phyloP scores from a whole-genome alignment of 2,797 vertebrate species.

The Lithobates sylvaticus region DNA sequence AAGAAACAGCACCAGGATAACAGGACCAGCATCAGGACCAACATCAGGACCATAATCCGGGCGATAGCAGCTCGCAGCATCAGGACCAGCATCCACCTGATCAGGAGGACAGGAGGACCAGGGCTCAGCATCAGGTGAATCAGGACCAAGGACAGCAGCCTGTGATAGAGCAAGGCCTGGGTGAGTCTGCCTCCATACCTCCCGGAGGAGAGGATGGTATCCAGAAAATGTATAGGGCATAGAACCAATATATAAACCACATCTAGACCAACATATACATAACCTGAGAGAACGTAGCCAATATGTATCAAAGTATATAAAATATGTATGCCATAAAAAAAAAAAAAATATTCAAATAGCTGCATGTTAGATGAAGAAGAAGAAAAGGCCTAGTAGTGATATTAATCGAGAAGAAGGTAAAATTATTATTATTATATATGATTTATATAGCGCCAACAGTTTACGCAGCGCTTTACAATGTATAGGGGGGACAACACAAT shows the following conservation, averaged over 20 bases:
- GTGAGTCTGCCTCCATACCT: constrained; percentile 14
- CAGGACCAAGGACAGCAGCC: constrained; percentile 52
- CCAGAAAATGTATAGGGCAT: background rate
- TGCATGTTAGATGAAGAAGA: too few relatives aligned
- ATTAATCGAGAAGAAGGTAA: background rate
- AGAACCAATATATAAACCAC: too few relatives aligned
- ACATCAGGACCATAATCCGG: background rate
- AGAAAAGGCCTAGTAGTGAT: background rate
- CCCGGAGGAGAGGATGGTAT: background rate
- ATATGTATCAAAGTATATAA: too few relatives aligned
- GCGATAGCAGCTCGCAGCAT: background rate
- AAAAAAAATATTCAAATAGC: too few relatives aligned
- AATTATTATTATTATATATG: too few relatives aligned
- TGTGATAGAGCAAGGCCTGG: constrained; percentile 20
- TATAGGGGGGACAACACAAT: too few relatives aligned
- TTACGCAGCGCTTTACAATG: too few relatives aligned
- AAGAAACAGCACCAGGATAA: constrained; percentile 23
- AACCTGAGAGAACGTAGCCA: too few relatives aligned
- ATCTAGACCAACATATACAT: too few relatives aligned
- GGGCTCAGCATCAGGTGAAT: background rate
- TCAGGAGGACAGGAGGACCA: background rate
- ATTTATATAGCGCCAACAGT: too few relatives aligned
- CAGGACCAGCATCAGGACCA: constrained; percentile 37
- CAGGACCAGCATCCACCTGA: constrained; percentile 8
- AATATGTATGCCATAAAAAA: too few relatives aligned